Evolutionary conservation across 92 coral and sea anemone genomes (phyloP).

Genomic region (Siderastrea radians): DNA sequence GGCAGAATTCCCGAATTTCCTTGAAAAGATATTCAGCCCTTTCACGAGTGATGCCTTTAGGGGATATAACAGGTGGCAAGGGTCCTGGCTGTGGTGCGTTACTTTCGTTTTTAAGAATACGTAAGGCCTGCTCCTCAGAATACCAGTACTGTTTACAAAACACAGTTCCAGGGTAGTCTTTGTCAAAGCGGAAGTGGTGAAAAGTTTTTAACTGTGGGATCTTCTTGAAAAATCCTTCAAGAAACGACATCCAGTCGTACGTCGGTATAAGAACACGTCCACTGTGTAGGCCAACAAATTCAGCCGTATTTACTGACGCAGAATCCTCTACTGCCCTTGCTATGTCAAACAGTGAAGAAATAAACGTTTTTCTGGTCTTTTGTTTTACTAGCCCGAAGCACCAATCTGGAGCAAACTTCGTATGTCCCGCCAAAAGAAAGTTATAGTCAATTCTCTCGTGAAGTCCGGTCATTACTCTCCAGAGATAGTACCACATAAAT

Average conservation of each 20-base stretch:
- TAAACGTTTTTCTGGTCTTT: too few species aligned
- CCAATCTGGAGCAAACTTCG: too few species aligned
- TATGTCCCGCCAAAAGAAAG: too few species aligned
- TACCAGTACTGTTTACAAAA: constrained; percentile 33
- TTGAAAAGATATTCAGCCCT: constrained; percentile 35
- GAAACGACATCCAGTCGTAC: constrained; percentile 66
- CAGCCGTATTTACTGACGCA: constrained; percentile 38
- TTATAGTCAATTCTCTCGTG: too few species aligned
- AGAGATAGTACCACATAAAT: too few species aligned
- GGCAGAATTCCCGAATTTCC: constrained; percentile 45
- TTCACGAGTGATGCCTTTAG: constrained; percentile 27
- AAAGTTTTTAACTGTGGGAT: constrained; percentile 34
- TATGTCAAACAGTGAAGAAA: too few species aligned
- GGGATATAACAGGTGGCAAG: constrained; percentile 7
- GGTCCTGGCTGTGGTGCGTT: constrained; percentile 8
- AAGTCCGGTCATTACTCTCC: too few species aligned
- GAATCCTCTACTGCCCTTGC: too few species aligned
- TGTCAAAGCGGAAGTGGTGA: constrained; percentile 65
- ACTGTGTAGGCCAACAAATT: constrained; percentile 68
- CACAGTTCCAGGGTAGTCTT: constrained; percentile 53
- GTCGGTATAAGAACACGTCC: constrained; percentile 54
- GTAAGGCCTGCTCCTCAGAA: constrained; percentile 22
- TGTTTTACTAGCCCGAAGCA: too few species aligned
- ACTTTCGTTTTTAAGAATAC: constrained; percentile 10
- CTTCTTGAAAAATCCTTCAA: constrained; percentile 41